A percentile compares a stretch with the other conserved stretches of the same genome.
Conservation (phyloP, 2,113 vertebrate genomes). For the Microcebus jonahi region DNA sequence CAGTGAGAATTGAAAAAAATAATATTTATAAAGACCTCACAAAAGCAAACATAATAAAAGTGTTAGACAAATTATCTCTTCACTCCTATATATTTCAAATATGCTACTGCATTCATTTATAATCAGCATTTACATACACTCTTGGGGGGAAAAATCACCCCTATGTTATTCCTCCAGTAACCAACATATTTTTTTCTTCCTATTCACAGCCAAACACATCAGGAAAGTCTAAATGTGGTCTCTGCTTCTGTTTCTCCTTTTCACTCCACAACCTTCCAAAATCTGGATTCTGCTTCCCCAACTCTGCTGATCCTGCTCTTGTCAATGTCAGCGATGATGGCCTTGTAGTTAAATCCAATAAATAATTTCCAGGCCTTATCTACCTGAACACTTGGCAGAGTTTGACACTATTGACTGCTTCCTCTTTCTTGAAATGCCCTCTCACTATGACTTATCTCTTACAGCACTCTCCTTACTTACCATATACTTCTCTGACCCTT, state of each 20-base stretch:
- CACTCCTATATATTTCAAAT: neutral
- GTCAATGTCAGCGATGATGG: constrained; percentile 80
- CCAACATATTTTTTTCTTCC: neutral
- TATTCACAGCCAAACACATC: neutral
- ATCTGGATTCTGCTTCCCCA: constrained; percentile 54
- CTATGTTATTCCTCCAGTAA: neutral
- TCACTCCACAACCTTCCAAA: constrained; percentile 58
- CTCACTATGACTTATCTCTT: constrained; percentile 74
- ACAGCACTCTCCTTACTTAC: constrained; percentile 41
- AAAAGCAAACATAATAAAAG: neutral
- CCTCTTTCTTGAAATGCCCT: constrained; percentile 78
- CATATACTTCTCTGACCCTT: constrained; percentile 3
- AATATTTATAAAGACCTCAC: neutral
- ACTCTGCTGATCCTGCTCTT: constrained; percentile 65
- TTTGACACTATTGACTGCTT: constrained; percentile 80
- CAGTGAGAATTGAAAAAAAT: neutral
- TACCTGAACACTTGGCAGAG: constrained; percentile 80
- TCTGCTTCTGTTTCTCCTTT: constrained; percentile 48
- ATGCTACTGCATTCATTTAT: neutral
- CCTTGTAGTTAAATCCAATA: constrained; percentile 82
- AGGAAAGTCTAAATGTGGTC: neutral
- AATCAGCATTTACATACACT: neutral
- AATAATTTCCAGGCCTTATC: constrained; percentile 81
- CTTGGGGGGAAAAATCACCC: neutral
- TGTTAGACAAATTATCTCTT: neutral